phyloP scores from a whole-genome alignment of 1,140 invertebrate genomes.

The honey bee (Apis mellifera) region Amel_HAv3.1 CM009937.2:5281001-5281500 shows the following conservation, averaged over 20 bases:
- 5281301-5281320: background rate
- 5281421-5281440: slow-evolving; percentile 21
- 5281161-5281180: background rate
- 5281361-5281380: slow-evolving; percentile 6
- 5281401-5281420: slow-evolving; percentile 1
- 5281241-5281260: slow-evolving; percentile 1
- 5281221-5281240: background rate
- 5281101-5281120: slow-evolving; percentile 44
- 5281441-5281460: slow-evolving; percentile 43
- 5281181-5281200: slow-evolving; percentile 9
- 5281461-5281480: slow-evolving; percentile 1
- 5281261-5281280: background rate
- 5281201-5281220: background rate
- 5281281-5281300: background rate
- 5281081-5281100: slow-evolving; percentile 41
- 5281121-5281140: slow-evolving; percentile 64
- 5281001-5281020: slow-evolving; percentile 67
- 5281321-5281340: background rate
- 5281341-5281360: slow-evolving; percentile 3
- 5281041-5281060: slow-evolving; percentile 69
- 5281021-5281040: slow-evolving; percentile 57
- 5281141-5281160: slow-evolving; percentile 1
- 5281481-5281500: background rate
- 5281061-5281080: slow-evolving; percentile 54
- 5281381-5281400: background rate